phyloP scores from a whole-genome alignment of 2,888 invertebrate species.

The Saturnia pavonia region DNA sequence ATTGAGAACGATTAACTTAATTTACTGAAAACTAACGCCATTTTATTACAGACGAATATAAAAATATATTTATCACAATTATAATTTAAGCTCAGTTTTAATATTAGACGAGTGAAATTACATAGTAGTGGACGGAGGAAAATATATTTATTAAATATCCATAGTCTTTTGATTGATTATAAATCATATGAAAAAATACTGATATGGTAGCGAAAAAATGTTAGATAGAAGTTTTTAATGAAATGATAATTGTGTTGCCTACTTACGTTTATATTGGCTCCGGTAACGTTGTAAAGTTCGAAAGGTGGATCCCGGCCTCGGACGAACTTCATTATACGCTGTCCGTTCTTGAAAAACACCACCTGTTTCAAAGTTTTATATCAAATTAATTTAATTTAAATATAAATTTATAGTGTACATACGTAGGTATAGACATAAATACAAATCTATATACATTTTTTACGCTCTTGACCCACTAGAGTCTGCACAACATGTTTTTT shows the following conservation, averaged over 20 bases:
- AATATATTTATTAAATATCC: background rate
- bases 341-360: conserved; percentile 77
- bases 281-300: conserved; percentile 83
- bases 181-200: background rate
- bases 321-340: conserved; percentile 90
- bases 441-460: too few relatives aligned
- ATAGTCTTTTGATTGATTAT: background rate
- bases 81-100: too few relatives aligned
- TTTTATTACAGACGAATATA: too few relatives aligned
- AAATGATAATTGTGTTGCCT: conserved; percentile 5
- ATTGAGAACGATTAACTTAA: too few relatives aligned
- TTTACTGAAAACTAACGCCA: too few relatives aligned
- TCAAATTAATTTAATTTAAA: background rate
- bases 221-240: background rate
- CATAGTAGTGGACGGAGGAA: too few relatives aligned
- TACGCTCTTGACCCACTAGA: too few relatives aligned
- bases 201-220: background rate
- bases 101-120: too few relatives aligned
- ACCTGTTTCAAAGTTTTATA: conserved; percentile 46
- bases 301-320: conserved; percentile 89
- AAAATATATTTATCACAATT: too few relatives aligned
- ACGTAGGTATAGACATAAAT: too few relatives aligned
- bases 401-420: background rate
- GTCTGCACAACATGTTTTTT: too few relatives aligned
- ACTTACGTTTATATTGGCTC: conserved; percentile 76